Evolutionary conservation across 2,797 vertebrate species (phyloP).

Genomic region (Pipistrellus pipistrellus): DNA sequence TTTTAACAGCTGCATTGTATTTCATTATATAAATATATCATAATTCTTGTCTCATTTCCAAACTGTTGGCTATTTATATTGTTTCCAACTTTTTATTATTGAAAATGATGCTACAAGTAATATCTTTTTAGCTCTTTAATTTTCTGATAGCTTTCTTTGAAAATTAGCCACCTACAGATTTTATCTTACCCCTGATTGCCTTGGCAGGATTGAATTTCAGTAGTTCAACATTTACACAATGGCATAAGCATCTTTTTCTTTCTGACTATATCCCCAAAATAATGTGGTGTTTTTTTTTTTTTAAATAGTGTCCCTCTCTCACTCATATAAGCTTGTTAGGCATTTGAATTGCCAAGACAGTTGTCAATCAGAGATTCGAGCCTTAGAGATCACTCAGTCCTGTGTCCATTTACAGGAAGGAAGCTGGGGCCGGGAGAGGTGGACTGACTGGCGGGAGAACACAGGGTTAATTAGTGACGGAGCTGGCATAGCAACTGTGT

Average conservation of each 20-base stretch:
- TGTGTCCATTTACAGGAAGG: neutral
- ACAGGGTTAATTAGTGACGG: neutral
- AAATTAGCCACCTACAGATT: neutral
- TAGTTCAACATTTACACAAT: neutral
- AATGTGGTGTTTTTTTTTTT: neutral
- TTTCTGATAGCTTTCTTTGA: neutral
- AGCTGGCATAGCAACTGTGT: neutral
- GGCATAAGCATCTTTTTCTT: neutral
- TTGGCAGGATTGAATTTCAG: neutral
- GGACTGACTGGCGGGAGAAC: no score
- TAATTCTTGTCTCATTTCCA: neutral
- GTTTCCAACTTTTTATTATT: neutral
- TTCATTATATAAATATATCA: neutral
- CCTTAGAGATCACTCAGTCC: neutral
- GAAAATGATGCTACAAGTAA: neutral
- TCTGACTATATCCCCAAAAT: neutral
- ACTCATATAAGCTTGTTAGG: neutral
- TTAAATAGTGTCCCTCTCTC: neutral
- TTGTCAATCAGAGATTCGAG: neutral
- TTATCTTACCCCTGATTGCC: neutral
- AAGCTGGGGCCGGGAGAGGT: neutral
- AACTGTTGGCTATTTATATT: neutral
- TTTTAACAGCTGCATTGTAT: constrained; percentile 3
- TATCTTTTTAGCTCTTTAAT: neutral
- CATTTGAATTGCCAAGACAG: neutral